phyloP scores from a whole-genome alignment of 1,140 invertebrate genomes.

The Mizuhopecten yessoensis region DNA sequence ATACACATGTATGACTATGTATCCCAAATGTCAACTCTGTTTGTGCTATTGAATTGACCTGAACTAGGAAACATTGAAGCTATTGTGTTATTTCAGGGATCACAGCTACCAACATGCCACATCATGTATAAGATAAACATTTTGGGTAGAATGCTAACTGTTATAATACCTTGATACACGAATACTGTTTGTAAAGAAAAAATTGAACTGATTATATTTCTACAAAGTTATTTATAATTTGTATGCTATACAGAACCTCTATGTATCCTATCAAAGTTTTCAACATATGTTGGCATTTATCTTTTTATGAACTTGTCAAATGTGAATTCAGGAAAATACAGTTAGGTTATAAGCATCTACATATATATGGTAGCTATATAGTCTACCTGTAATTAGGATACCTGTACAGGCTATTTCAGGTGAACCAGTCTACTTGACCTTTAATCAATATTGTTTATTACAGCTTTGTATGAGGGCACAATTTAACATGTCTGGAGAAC shows the following conservation, averaged over 20 bases:
- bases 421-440: neutral
- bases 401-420: conserved; percentile 28
- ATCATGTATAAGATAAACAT: neutral
- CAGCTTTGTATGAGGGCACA: neutral
- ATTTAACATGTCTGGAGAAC: neutral
- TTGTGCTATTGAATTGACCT: conserved; percentile 21
- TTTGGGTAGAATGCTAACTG: neutral
- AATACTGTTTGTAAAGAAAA: too few species aligned
- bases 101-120: neutral
- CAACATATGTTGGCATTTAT: neutral
- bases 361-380: neutral
- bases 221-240: too few species aligned
- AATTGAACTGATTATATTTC: too few species aligned
- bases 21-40: conserved; percentile 32
- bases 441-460: conserved; percentile 36
- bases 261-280: neutral
- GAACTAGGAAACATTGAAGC: neutral
- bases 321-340: neutral
- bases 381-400: neutral
- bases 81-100: neutral
- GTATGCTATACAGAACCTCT: too few species aligned
- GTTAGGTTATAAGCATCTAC: too few species aligned
- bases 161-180: too few species aligned
- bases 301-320: neutral
- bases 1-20: too few species aligned